Evolutionary conservation across 2,113 vertebrate genomes (phyloP).

Genomic region (Notechis scutatus): DNA sequence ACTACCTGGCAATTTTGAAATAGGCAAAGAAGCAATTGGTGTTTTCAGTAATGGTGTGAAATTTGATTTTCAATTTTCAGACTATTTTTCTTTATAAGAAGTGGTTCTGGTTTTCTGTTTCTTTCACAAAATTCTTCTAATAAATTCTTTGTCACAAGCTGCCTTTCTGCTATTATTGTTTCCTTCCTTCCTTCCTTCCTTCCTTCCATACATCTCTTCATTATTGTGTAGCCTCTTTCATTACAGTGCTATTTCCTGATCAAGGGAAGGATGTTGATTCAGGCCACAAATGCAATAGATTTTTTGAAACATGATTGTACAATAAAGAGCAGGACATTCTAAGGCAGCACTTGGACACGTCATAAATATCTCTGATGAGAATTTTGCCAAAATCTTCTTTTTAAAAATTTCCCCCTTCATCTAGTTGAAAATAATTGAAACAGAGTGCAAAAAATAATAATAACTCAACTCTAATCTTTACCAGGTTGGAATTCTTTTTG

Average conservation of each 20-base stretch:
- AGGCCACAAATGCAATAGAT: neutral
- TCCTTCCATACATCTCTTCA: neutral
- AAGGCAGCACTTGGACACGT: neutral
- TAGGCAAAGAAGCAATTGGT: neutral
- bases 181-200: neutral
- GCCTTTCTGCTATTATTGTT: neutral
- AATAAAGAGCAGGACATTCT: neutral
- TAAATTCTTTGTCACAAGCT: neutral
- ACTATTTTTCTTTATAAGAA: neutral
- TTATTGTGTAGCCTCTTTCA: neutral
- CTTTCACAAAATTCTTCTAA: neutral
- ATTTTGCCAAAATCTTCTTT: neutral
- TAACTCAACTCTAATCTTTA: neutral
- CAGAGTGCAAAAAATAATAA: neutral
- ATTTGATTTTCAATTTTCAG: neutral
- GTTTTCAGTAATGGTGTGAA: neutral
- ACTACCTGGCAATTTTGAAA: neutral
- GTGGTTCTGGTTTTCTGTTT: neutral
- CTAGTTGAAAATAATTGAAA: neutral
- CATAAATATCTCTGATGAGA: neutral
- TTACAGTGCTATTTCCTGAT: neutral
- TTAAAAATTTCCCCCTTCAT: neutral
- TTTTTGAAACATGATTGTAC: neutral
- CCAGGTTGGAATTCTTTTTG: neutral
- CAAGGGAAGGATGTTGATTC: neutral